phyloP scores from a whole-genome alignment of 2,113 vertebrate genomes.

The Microcebus lehilahytsara region DNA sequence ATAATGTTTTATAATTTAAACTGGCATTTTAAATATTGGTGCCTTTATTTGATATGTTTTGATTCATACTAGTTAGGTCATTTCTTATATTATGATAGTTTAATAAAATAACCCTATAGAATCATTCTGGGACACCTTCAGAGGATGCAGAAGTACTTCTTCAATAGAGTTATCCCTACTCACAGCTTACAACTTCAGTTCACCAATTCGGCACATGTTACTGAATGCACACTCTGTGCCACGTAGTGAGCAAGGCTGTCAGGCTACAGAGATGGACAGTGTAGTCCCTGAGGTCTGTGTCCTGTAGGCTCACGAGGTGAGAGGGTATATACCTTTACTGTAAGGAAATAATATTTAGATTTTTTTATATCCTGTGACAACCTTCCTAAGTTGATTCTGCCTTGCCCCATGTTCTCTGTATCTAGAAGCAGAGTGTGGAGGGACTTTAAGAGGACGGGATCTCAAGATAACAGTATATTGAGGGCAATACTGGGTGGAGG shows the following conservation, averaged over 20 bases:
- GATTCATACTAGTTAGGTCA: not conserved
- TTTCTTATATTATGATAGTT: not conserved
- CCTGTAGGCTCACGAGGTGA: not conserved
- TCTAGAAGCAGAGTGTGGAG: not conserved
- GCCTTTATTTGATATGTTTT: constrained; percentile 33
- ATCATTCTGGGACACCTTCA: not conserved
- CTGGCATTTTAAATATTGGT: constrained; percentile 27
- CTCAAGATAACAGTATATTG: constrained; percentile 29
- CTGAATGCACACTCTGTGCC: not conserved
- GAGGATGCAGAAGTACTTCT: not conserved
- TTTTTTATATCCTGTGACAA: not conserved
- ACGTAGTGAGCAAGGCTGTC: not conserved
- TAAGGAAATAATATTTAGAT: not conserved
- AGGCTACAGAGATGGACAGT: not conserved
- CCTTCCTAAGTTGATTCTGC: not conserved
- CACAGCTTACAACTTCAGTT: not conserved
- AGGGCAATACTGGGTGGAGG: constrained; percentile 46
- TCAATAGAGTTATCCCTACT: not conserved
- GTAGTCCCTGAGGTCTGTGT: not conserved
- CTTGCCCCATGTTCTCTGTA: not conserved
- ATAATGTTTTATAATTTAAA: not conserved
- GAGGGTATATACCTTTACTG: not conserved
- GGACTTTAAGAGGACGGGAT: not conserved
- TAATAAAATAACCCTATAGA: not conserved
- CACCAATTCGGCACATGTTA: not conserved